Base-by-base conservation (phyloP, 2,888 invertebrate species). In the Drosophila tanythrix region DNA sequence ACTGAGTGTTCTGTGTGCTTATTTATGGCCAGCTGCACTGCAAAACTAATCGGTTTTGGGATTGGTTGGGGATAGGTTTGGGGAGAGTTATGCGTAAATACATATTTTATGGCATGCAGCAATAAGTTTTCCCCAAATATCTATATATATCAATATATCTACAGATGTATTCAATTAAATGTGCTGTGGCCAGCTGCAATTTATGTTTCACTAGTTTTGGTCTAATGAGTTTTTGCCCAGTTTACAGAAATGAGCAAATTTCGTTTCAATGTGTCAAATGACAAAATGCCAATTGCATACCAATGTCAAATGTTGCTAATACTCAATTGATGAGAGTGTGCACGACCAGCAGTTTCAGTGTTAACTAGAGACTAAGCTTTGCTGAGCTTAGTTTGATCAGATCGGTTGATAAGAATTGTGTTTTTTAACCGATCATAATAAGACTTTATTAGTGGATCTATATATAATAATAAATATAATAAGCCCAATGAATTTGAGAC, bases 51-150 rank as follows among this genome's bases (percentile, higher is more conserved):
- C 78, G 81, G 88, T 81, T 55, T 55, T 18, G 18, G 33, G 11
- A 33, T 33, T 8, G 36, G 8, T 13, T 55, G 59, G 33, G 36
- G 55, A 11, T n/a, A 53, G 36, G 10, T 18, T 46, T 46, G 35
- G 40, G 40, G 18, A 48, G 38, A 78, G 73, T 70, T 75, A 85
- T 83, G 83, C 84, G 78, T 21, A 35, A 18, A 48, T 63, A 25
- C 3, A 70, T 71, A 88, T 85, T 80, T 80, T 73, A 76, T 87
- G 71, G 71, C 60, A 71, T 74, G 76, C 75, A 67, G 83, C 82
- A 84, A 83, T 84, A 84, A 82, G 73, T 88, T 85, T 74, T 52
- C 46, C 74, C 78, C 66, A 82, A 88, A 84, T 82, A 88, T 51
- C 3, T 25, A 25, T 50, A n/a, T 51, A 51, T 51, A 11, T 51